Percentiles rank a stretch among this genome's conserved stretches.
phyloP scores from a whole-genome alignment of 92 coral and sea anemone species.

The Galaxea fascicularis region DNA sequence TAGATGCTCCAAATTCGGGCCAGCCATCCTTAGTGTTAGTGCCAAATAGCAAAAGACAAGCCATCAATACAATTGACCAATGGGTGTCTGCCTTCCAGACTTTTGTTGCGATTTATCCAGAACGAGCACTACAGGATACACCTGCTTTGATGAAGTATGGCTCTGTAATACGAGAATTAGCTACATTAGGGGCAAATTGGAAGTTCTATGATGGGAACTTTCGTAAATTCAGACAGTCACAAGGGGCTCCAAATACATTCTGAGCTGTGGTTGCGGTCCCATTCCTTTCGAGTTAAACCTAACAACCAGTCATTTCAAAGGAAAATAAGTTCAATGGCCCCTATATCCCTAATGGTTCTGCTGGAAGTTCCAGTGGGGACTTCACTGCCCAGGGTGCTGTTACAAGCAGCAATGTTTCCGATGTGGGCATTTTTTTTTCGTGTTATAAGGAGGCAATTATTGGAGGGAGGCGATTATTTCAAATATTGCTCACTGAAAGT shows the following conservation, averaged over 20 bases:
- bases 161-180: neutral
- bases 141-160: neutral
- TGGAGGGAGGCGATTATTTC: too few relatives aligned
- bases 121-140: neutral
- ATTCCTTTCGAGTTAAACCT: slow-evolving; percentile 16
- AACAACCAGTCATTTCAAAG: neutral
- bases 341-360: neutral
- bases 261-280: slow-evolving; percentile 47
- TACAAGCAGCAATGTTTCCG: too few relatives aligned
- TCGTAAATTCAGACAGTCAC: slow-evolving; percentile 9
- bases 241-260: slow-evolving; percentile 25
- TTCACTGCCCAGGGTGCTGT: too few relatives aligned
- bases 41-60: too few relatives aligned
- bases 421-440: neutral
- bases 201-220: slow-evolving; percentile 14
- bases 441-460: neutral
- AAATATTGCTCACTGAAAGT: neutral
- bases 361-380: neutral
- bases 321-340: neutral
- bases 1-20: too few relatives aligned
- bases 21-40: too few relatives aligned
- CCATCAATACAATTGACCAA: too few relatives aligned
- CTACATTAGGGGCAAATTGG: neutral
- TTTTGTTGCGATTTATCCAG: neutral
- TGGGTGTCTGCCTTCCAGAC: slow-evolving; percentile 2